These are phyloP conservation scores for Leptoclinus maculatus DNA, from an alignment of 2,797 vertebrate species.

Conservation along the genomic window DNA sequence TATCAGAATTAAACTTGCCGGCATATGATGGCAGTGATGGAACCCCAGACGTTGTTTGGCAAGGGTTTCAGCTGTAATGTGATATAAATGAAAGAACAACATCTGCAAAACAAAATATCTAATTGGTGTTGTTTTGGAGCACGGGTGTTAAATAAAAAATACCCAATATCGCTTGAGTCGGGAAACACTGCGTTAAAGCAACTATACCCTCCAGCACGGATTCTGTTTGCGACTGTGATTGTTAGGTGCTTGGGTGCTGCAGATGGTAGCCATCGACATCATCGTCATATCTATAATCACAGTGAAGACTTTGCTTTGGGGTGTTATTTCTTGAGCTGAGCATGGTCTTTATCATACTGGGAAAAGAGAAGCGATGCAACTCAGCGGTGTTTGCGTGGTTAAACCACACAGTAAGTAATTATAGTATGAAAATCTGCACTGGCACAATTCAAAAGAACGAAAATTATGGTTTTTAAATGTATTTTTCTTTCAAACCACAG, in stretches of 20 bases:
- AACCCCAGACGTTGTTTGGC: background rate
- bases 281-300: constrained; percentile 52
- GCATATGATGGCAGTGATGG: background rate
- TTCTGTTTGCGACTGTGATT: constrained; percentile 39
- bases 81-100: constrained; percentile 2
- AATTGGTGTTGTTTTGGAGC: background rate
- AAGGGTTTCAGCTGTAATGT: background rate
- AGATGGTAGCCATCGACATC: constrained; percentile 51
- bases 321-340: constrained; percentile 43
- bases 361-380: constrained; percentile 6
- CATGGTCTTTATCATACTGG: constrained; percentile 33
- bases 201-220: constrained; percentile 20
- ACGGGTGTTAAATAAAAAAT: background rate
- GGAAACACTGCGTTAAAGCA: constrained; percentile 18
- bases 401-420: constrained; percentile 35
- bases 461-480: background rate
- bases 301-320: constrained; percentile 25
- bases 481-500: constrained; percentile 14
- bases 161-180: background rate
- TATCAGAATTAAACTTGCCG: background rate
- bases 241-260: constrained; percentile 37
- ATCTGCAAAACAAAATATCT: background rate
- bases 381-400: constrained; percentile 41
- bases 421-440: background rate
- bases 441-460: constrained; percentile 1